Evolutionary conservation across 2,797 vertebrate species (phyloP).

Genomic region (Halcyon leucocephala): DNA sequence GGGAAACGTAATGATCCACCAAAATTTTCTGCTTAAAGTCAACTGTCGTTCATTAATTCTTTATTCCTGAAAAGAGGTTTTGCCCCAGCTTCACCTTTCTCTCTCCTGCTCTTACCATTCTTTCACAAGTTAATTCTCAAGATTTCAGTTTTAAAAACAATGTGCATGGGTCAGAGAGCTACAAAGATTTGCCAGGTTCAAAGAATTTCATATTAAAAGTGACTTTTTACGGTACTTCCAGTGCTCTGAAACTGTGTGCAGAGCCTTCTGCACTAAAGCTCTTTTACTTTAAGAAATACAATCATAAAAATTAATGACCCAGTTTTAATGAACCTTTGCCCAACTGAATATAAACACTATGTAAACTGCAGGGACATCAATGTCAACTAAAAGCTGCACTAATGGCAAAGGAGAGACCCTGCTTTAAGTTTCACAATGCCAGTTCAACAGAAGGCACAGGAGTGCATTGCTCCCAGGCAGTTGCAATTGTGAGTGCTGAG

Average conservation of each 20-base stretch:
- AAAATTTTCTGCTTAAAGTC: slow-evolving; percentile 59
- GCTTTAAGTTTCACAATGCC: background rate
- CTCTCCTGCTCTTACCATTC: background rate
- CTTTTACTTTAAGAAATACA: background rate
- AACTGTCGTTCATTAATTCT: slow-evolving; percentile 37
- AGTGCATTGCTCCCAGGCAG: background rate
- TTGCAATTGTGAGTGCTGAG: background rate
- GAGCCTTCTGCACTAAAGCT: background rate
- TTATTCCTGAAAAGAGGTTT: slow-evolving; percentile 16
- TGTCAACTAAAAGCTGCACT: background rate
- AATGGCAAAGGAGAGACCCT: background rate
- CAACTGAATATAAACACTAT: background rate
- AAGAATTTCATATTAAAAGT: background rate
- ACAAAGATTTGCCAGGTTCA: slow-evolving; percentile 8
- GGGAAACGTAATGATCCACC: slow-evolving; percentile 66
- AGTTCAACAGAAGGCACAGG: background rate
- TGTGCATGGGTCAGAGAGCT: background rate
- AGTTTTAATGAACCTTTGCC: slow-evolving; percentile 10
- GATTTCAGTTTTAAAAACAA: slow-evolving; percentile 19
- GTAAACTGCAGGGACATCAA: background rate
- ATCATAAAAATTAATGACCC: slow-evolving; percentile 34
- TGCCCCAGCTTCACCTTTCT: slow-evolving; percentile 4
- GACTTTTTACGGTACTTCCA: background rate
- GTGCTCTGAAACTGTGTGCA: background rate
- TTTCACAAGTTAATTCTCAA: slow-evolving; percentile 17